Percentiles rank a stretch among this genome's conserved stretches.
Evolutionary conservation across 1,140 invertebrate species (phyloP).

Genomic region (Eriocheir sinensis): DNA sequence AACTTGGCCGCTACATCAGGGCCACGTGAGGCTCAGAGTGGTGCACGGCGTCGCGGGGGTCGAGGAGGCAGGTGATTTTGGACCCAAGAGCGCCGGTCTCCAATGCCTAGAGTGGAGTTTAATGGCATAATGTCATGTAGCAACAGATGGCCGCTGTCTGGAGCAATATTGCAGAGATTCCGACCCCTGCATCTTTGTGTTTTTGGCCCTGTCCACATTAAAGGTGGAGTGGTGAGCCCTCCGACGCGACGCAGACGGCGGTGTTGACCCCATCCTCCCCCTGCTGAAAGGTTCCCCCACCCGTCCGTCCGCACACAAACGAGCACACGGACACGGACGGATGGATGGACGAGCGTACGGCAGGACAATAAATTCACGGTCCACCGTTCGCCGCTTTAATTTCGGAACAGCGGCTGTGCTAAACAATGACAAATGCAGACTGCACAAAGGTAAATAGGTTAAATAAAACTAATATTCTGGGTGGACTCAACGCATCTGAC

Average conservation of each 20-base stretch:
- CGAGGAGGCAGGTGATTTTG: slow-evolving; percentile 58
- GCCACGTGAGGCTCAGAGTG: slow-evolving; percentile 45
- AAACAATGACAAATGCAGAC: slow-evolving; percentile 5
- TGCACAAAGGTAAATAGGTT: not conserved
- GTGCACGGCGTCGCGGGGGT: slow-evolving; percentile 35
- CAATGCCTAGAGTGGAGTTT: slow-evolving; percentile 66
- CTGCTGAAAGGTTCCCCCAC: not conserved
- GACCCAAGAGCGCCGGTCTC: slow-evolving; percentile 27
- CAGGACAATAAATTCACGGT: slow-evolving; percentile 2
- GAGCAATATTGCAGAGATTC: slow-evolving; percentile 76
- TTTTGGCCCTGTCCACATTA: slow-evolving; percentile 66
- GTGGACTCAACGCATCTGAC: not conserved
- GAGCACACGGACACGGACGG: slow-evolving; percentile 38
- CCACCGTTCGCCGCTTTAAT: not conserved
- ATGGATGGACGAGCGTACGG: not conserved
- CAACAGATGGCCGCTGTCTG: slow-evolving; percentile 74
- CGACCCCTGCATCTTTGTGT: slow-evolving; percentile 68
- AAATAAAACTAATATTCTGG: slow-evolving; percentile 3
- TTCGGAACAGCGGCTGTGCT: not conserved
- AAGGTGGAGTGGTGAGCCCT: slow-evolving; percentile 65
- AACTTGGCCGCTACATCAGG: slow-evolving; percentile 66
- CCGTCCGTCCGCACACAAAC: not conserved
- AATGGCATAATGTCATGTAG: slow-evolving; percentile 75
- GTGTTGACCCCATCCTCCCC: not conserved
- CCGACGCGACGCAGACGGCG: not conserved